Conservation (phyloP, 2,797 vertebrate species). For the Buphagus erythrorhynchus region DNA sequence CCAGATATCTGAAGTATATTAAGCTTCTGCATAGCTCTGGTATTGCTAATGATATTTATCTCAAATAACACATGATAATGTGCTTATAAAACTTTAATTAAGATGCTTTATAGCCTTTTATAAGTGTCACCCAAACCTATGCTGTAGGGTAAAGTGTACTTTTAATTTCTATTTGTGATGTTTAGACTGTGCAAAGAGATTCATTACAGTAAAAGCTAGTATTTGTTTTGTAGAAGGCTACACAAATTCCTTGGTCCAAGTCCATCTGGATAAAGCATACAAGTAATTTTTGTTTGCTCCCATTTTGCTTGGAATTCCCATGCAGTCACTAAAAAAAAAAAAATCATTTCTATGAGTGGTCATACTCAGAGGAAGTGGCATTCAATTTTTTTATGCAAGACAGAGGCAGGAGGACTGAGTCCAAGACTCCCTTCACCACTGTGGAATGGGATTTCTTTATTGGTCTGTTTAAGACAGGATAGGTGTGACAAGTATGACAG, state of each 20-base stretch:
- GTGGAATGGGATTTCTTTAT: not conserved
- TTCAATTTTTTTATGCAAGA: not conserved
- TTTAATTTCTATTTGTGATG: slow-evolving; percentile 31
- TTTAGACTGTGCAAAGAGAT: not conserved
- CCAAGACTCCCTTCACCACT: not conserved
- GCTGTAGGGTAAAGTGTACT: not conserved
- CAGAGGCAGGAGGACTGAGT: not conserved
- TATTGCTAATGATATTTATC: not conserved
- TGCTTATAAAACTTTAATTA: slow-evolving; percentile 48
- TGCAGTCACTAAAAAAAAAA: not conserved
- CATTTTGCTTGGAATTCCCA: not conserved
- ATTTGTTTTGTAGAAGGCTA: not conserved
- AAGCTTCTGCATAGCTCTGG: not conserved
- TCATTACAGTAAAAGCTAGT: not conserved
- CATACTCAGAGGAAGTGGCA: not conserved
- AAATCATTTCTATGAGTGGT: not conserved
- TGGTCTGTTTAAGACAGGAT: not conserved
- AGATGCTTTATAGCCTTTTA: slow-evolving; percentile 25
- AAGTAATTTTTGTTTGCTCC: not conserved
- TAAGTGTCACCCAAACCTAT: not conserved
- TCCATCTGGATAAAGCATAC: not conserved
- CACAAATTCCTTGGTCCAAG: not conserved
- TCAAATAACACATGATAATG: slow-evolving; percentile 4
- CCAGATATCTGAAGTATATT: not conserved
- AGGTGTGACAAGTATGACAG: not conserved